Conservation (phyloP, 2,797 vertebrate species). For the Muscicapa comitata region DNA sequence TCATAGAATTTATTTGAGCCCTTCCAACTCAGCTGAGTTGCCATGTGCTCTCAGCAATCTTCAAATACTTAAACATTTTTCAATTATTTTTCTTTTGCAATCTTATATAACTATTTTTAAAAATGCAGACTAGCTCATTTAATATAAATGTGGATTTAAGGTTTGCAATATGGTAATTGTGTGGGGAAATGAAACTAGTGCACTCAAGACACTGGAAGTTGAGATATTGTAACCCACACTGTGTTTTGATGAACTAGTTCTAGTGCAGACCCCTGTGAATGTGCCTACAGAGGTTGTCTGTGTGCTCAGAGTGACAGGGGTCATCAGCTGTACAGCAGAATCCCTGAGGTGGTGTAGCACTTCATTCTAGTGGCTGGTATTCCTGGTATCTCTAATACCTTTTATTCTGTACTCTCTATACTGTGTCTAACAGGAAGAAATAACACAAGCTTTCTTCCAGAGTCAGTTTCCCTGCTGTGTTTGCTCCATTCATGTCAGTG, state of each 20-base stretch:
- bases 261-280: not conserved
- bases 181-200: not conserved
- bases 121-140: not conserved
- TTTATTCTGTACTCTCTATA: not conserved
- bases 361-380: not conserved
- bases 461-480: not conserved
- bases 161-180: not conserved
- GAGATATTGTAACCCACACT: fast-evolving
- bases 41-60: not conserved
- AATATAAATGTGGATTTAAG: not conserved
- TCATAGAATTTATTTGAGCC: not conserved
- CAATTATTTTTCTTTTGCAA: not conserved
- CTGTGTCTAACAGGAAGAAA: not conserved
- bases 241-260: not conserved
- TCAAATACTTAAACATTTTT: not conserved
- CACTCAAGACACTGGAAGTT: not conserved
- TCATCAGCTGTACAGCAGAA: not conserved
- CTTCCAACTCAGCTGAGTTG: not conserved
- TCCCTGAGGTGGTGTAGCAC: not conserved
- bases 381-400: not conserved
- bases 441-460: not conserved
- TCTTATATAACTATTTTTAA: not conserved
- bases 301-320: not conserved
- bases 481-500: not conserved
- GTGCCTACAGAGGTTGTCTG: fast-evolving